A percentile compares a stretch with the other conserved stretches of the same genome.
phyloP scores from a whole-genome alignment of 1,140 invertebrate genomes.

The Phymorhynchus buccinoides region DNA sequence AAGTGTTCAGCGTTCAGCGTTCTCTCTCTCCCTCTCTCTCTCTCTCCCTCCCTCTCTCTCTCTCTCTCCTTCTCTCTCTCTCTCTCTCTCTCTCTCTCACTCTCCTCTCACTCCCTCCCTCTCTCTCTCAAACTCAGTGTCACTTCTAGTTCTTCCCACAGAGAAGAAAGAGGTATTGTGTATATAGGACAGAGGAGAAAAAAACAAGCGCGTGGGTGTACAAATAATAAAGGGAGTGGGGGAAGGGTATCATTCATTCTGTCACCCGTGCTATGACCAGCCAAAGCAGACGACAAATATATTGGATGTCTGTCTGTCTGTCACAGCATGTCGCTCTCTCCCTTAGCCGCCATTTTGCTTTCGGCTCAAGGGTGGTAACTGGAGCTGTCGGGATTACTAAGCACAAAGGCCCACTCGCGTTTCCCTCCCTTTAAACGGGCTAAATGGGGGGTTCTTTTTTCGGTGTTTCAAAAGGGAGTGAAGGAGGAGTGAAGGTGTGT shows the following conservation, averaged over 20 bases:
- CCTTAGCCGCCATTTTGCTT: neutral
- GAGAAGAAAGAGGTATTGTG: no score
- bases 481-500: no score
- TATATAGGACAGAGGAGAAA: neutral
- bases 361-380: constrained; percentile 10
- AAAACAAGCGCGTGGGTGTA: neutral
- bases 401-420: neutral
- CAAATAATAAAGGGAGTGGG: neutral
- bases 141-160: no score
- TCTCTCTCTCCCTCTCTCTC: neutral
- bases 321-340: neutral
- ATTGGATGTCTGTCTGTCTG: neutral
- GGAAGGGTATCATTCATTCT: neutral
- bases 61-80: neutral
- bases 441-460: neutral
- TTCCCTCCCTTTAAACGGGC: neutral
- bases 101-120: neutral
- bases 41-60: neutral
- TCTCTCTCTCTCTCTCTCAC: constrained; percentile 6
- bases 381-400: constrained; percentile 3
- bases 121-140: no score
- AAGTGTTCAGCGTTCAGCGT: no score
- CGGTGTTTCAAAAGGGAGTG: neutral
- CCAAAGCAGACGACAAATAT: neutral
- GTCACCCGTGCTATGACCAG: neutral